Conservation (phyloP, 2,888 invertebrate genomes). For the Melinaea menophilus region DNA sequence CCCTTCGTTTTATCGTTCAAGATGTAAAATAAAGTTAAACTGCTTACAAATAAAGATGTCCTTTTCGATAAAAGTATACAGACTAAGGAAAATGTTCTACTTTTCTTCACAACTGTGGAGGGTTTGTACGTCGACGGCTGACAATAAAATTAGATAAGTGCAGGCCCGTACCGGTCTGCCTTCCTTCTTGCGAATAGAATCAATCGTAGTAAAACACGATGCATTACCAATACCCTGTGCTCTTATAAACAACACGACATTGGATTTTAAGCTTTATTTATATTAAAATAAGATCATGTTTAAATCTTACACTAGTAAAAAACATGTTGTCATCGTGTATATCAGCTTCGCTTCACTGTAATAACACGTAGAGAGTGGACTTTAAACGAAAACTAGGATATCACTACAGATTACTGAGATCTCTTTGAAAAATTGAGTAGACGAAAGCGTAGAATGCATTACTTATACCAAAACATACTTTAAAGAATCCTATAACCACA, state of each 20-base stretch:
- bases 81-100: constrained; percentile 62
- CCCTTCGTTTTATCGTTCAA: constrained; percentile 12
- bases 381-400: constrained; percentile 64
- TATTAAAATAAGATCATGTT: neutral
- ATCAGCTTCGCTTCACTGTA: constrained; percentile 64
- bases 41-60: constrained; percentile 70
- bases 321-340: constrained; percentile 47
- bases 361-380: constrained; percentile 68
- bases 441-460: constrained; percentile 8
- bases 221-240: constrained; percentile 39
- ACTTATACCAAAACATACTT: too few species aligned
- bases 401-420: constrained; percentile 61
- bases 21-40: constrained; percentile 70
- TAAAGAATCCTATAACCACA: too few species aligned
- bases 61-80: constrained; percentile 65
- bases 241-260: constrained; percentile 21
- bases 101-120: constrained; percentile 56
- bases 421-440: constrained; percentile 43
- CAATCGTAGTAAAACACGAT: constrained; percentile 75
- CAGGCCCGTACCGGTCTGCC: constrained; percentile 63
- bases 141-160: constrained; percentile 78
- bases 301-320: constrained; percentile 18
- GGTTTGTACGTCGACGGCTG: constrained; percentile 63
- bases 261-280: constrained; percentile 38
- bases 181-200: constrained; percentile 70